Evolutionary conservation across 2,113 vertebrate species (phyloP).

Genomic region (Corythoichthys haematopterus): DNA sequence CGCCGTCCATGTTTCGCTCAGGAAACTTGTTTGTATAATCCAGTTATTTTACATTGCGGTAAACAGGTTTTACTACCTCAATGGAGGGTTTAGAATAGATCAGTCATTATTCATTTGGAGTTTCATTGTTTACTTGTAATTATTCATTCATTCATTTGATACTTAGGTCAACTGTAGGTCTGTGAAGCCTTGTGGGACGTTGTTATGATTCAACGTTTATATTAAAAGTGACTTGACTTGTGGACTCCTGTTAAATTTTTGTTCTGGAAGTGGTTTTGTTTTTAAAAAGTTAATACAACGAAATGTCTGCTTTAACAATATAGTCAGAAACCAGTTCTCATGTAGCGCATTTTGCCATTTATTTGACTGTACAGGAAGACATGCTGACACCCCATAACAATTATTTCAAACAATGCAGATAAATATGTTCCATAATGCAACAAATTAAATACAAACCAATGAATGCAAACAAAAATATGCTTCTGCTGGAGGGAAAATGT

Average conservation of each 20-base stretch:
- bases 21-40: no score
- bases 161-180: no score
- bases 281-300: neutral
- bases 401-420: constrained; percentile 7
- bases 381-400: constrained; percentile 6
- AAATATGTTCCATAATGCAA: constrained; percentile 1
- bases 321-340: neutral
- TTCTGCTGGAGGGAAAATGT: neutral
- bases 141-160: no score
- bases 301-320: neutral
- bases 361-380: constrained; percentile 57
- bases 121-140: no score
- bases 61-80: no score
- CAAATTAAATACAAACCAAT: constrained; percentile 24
- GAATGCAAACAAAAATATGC: constrained; percentile 17
- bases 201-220: no score
- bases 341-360: neutral
- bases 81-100: neutral
- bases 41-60: no score
- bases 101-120: no score
- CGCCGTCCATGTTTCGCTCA: no score
- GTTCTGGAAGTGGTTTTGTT: neutral
- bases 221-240: no score
- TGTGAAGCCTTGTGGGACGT: no score
- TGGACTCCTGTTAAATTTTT: neutral